phyloP scores from a whole-genome alignment of 2,797 vertebrate genomes.

The Hippocampus kuda region DNA sequence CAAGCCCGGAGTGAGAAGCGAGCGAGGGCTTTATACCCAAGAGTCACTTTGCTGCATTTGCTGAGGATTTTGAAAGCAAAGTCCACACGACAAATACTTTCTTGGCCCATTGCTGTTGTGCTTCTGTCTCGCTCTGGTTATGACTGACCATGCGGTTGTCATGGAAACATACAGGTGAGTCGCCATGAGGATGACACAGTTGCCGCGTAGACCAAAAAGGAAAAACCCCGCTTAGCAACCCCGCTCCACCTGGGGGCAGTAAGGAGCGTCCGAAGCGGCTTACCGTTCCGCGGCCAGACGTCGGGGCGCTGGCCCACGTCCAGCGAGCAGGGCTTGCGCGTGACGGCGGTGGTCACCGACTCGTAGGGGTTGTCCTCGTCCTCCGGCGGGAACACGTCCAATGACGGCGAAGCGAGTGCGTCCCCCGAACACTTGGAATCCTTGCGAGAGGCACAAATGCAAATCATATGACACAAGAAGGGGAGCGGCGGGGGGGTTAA shows the following conservation, averaged over 20 bases:
- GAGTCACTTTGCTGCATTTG: not conserved
- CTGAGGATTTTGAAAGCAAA: not conserved
- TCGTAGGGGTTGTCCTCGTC: constrained; percentile 85
- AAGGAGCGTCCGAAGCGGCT: constrained; percentile 11
- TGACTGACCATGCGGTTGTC: constrained; percentile 55
- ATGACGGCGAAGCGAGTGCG: constrained; percentile 74
- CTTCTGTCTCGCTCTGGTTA: constrained; percentile 11
- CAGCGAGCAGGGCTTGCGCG: constrained; percentile 88
- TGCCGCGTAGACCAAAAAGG: constrained; percentile 43
- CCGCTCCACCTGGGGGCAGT: not conserved
- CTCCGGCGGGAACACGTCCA: constrained; percentile 81
- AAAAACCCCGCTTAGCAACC: not conserved
- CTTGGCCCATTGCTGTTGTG: not conserved
- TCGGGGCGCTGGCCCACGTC: constrained; percentile 77
- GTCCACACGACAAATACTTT: not conserved
- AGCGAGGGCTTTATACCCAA: not conserved
- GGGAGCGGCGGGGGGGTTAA: too few relatives aligned
- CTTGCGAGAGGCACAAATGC: constrained; percentile 48
- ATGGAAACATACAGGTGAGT: constrained; percentile 69
- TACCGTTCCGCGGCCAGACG: constrained; percentile 74
- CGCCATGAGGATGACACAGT: constrained; percentile 41
- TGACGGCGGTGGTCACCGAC: constrained; percentile 80
- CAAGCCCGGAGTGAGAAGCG: constrained; percentile 5
- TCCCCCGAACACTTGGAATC: constrained; percentile 77
- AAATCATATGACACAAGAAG: not conserved